Evolutionary conservation across 2,888 invertebrate genomes (phyloP).

Genomic region (Tachina lurida): DNA sequence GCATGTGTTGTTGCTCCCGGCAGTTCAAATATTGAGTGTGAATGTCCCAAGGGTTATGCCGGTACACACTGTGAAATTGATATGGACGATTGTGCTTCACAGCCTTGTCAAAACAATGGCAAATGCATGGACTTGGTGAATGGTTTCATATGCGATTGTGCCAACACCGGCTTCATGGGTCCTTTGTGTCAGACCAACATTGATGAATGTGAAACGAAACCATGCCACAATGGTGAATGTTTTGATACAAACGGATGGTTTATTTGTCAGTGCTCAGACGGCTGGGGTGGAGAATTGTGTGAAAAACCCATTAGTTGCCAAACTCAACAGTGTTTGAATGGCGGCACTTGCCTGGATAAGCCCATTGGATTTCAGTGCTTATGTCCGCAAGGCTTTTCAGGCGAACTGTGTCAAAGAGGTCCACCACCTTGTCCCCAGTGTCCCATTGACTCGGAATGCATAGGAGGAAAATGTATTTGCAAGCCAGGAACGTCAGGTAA

Average conservation of each 20-base stretch:
- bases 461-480: slow-evolving; percentile 84
- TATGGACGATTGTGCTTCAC: slow-evolving; percentile 89
- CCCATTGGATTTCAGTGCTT: slow-evolving; percentile 87
- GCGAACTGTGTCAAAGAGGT: slow-evolving; percentile 81
- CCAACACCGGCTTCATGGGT: slow-evolving; percentile 89
- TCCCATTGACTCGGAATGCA: slow-evolving; percentile 87
- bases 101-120: slow-evolving; percentile 89
- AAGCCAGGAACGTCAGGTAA: slow-evolving; percentile 82
- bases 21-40: slow-evolving; percentile 85
- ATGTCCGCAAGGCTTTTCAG: slow-evolving; percentile 86
- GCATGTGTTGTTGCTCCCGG: slow-evolving; percentile 87
- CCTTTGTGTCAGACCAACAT: slow-evolving; percentile 89
- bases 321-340: slow-evolving; percentile 89
- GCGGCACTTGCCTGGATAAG: slow-evolving; percentile 87
- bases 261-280: slow-evolving; percentile 89
- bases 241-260: slow-evolving; percentile 92
- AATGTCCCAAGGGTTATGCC: slow-evolving; percentile 84
- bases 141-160: slow-evolving; percentile 91
- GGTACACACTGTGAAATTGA: slow-evolving; percentile 85
- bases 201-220: slow-evolving; percentile 89
- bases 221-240: slow-evolving; percentile 90
- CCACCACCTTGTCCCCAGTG: slow-evolving; percentile 84
- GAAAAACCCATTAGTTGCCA: slow-evolving; percentile 87
- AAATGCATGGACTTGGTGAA: slow-evolving; percentile 89
- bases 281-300: slow-evolving; percentile 92